Percentiles rank a stretch among this genome's conserved stretches.
Evolutionary conservation across 2,888 invertebrate species (phyloP).

Genomic region (Sympetrum striolatum): DNA sequence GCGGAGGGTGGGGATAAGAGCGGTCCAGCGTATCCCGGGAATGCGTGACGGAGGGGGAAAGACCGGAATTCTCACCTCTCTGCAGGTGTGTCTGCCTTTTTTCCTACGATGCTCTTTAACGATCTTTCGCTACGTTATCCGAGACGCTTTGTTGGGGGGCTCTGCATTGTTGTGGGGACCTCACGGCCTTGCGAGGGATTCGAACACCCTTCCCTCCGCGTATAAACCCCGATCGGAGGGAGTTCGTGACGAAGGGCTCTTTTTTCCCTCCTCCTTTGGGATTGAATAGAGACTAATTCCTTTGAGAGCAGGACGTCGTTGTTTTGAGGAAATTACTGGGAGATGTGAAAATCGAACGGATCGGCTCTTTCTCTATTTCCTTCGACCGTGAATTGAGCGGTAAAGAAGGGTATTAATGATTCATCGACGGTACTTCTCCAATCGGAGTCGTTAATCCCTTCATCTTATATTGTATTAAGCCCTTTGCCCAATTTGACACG

Average conservation of each 20-base stretch:
- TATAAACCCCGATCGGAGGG: not conserved
- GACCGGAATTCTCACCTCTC: not conserved
- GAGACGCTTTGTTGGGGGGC: not conserved
- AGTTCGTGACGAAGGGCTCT: not conserved
- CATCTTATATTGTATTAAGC: too few species aligned
- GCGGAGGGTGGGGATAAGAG: not conserved
- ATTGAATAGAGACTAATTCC: not conserved
- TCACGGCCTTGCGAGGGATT: not conserved
- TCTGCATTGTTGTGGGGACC: not conserved
- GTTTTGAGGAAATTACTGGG: too few species aligned
- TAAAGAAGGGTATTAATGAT: too few species aligned
- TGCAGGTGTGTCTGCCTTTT: not conserved
- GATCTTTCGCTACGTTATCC: not conserved
- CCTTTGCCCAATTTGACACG: too few species aligned
- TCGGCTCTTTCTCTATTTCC: too few species aligned
- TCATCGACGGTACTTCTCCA: too few species aligned
- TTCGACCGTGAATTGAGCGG: too few species aligned
- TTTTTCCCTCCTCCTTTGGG: not conserved
- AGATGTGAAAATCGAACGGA: too few species aligned
- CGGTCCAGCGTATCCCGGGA: conserved; percentile 13
- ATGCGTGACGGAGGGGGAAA: not conserved
- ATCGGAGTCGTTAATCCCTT: too few species aligned
- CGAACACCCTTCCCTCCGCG: not conserved
- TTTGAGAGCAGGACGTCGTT: too few species aligned
- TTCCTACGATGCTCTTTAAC: not conserved